Base-by-base conservation (phyloP, 2,113 vertebrate species). In the Oceanodroma tethys region DNA sequence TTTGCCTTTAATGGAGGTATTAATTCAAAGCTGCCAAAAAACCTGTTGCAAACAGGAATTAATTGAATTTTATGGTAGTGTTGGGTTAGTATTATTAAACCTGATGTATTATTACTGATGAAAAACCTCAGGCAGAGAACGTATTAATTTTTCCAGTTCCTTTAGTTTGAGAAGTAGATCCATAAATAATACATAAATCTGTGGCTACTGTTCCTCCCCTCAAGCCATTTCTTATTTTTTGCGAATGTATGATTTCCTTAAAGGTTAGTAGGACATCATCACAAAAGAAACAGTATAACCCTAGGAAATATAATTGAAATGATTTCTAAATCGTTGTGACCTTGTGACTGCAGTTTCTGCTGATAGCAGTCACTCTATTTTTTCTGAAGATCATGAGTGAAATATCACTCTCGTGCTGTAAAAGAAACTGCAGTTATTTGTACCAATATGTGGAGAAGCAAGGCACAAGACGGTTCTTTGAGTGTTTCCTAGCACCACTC, bases 181-280 rank as follows among this genome's bases (percentile, higher is more conserved):
- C 70, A 92, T 97, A 79, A 92, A 96, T 95, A 95, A 95, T 90
- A 79, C 68, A 90, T 90, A 67, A 88, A 93, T 88, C 36, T 67
- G n/a, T 66, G 79, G 42, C 59, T 38, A 43, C 67, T 76, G 29
- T 82, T 94, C 79, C 15, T 96, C 19, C 95, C 94, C 90, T 92
- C 30, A 23, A 95, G 68, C 43, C 38, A 56, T 88, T 84, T 68
- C n/a, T 81, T 56, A 8, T 75, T 71, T 63, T 63, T 73, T 72
- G 3, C 50, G 42, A 56, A 62, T 11, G 16, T 73, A 22, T 80
- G 60, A 42, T 91, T 95, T 94, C n/a, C 89, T 91, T 76, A 91
- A 95, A 96, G 89, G 89, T 94, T 89, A 94, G 73, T 85, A 94
- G 62, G 90, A 63, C 90, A 89, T 38, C 86, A 75, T 36, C 73